Percentiles rank a stretch among this genome's conserved stretches.
Evolutionary conservation across 2,113 vertebrate genomes (phyloP).

Genomic region (Dipodomys spectabilis): DNA sequence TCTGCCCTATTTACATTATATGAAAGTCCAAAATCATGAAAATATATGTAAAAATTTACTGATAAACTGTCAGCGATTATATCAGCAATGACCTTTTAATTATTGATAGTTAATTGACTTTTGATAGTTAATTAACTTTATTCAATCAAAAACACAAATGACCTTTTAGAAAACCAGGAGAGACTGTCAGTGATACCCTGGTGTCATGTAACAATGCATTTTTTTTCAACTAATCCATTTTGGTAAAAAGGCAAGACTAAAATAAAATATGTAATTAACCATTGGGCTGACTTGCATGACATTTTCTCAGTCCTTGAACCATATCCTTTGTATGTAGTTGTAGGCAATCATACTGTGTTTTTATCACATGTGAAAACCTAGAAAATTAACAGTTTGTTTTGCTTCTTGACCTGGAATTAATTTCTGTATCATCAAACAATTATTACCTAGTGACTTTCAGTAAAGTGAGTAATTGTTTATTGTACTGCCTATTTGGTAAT

Average conservation of each 20-base stretch:
- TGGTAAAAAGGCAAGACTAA: not conserved
- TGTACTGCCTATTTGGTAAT: constrained; percentile 36
- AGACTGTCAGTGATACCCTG: constrained; percentile 47
- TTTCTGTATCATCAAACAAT: constrained; percentile 42
- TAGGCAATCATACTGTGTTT: not conserved
- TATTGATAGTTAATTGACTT: constrained; percentile 64
- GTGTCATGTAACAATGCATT: constrained; percentile 40
- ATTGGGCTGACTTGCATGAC: not conserved
- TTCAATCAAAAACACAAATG: constrained; percentile 62
- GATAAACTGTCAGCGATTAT: constrained; percentile 58
- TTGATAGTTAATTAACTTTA: constrained; percentile 68
- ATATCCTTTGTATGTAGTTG: not conserved
- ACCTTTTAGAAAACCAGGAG: constrained; percentile 73
- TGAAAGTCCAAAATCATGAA: constrained; percentile 14
- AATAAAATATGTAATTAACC: constrained; percentile 31
- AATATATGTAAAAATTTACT: not conserved
- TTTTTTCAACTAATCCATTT: constrained; percentile 22
- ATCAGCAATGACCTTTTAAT: constrained; percentile 74
- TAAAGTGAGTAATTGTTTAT: constrained; percentile 50
- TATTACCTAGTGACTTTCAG: constrained; percentile 16
- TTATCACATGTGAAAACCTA: not conserved
- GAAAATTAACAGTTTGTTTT: constrained; percentile 30
- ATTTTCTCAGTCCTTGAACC: not conserved
- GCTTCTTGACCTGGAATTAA: constrained; percentile 55
- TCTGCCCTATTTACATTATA: not conserved